Conservation (phyloP, 2,888 invertebrate genomes). For the Pristionchus fissidentatus region DNA sequence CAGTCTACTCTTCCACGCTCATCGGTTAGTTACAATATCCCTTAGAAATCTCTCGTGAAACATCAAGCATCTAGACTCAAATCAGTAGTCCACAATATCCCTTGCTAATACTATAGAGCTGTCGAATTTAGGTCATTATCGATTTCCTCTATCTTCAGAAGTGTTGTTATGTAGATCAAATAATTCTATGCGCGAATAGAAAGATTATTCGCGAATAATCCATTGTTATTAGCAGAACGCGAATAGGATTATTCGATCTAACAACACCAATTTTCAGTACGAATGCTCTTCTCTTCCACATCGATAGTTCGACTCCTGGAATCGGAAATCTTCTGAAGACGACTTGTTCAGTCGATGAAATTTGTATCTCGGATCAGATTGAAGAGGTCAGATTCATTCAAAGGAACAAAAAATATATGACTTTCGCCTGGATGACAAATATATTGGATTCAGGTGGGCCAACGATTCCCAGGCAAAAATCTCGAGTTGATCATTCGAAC, state of each 20-base stretch:
- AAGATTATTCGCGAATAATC: no score
- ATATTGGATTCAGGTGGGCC: constrained; percentile 53
- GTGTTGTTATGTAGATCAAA: background rate
- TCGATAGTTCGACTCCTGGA: constrained; percentile 63
- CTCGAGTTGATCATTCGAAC: constrained; percentile 63
- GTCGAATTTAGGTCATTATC: no score
- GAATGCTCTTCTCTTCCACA: constrained; percentile 66
- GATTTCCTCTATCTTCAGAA: no score
- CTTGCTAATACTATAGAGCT: no score
- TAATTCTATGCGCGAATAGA: no score
- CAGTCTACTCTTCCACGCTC: constrained; percentile 62
- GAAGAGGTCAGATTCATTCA: constrained; percentile 53
- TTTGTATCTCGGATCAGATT: constrained; percentile 60
- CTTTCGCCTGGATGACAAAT: no score
- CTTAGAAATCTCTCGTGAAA: no score
- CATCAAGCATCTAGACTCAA: constrained; percentile 78
- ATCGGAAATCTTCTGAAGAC: constrained; percentile 63
- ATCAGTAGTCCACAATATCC: no score
- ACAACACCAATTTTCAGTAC: constrained; percentile 53
- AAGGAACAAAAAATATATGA: background rate
- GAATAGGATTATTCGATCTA: background rate
- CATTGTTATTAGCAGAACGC: background rate
- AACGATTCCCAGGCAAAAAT: constrained; percentile 58
- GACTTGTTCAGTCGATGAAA: constrained; percentile 61
- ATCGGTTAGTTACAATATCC: no score